Evolutionary conservation across 2,888 invertebrate genomes (phyloP), one percentile per base, ranked within the genome.

Genomic region (Tiliacea citrago): DNA sequence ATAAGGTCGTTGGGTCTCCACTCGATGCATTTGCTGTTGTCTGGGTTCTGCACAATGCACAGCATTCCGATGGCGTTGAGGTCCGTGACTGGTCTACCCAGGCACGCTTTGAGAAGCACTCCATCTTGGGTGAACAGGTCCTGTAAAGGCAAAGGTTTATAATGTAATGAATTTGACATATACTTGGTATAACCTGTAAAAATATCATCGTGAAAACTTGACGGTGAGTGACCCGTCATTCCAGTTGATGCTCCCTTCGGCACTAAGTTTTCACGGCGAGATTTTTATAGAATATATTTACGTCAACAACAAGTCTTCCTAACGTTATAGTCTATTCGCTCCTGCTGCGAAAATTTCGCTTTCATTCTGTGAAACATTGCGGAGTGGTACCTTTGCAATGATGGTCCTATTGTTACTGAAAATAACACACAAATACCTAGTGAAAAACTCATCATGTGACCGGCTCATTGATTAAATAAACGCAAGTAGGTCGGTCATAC

Each of bases 1-100:
- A 98, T 98, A 82, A 98, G 96, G 91, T 98, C 98, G 79, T 97
- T 97, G 0, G 98, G 98, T 90, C 98, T 97, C 99, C 98, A 99
- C 92, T 98, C 98, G 71, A 99, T 97, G 84, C 97, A 97, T 81
- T 97, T 97, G n/a, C 97, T 97, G 85, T 93, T 93, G 70, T 96
- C 93, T 72, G 97, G 94, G 88, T 97, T 97, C 94, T 98, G 97
- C 1, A 97, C 97, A 68, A 98, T 97, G 88, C 97, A 97, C 10
- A 98, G 95, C 87, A 97, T 97, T 29, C 98, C 98, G 68, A 97
- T 97, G 79, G 96, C 97, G 93, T 97, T 97, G 89, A 97, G 92
- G 87, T 97, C 98, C 77, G 95, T 96, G 91, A 97, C 97, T 61
- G 97, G 97, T 49, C 97, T 96, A 0, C 97, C 97, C 63, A 97